Evolutionary conservation across 2,113 vertebrate species (phyloP), one percentile per base, ranked within the genome.

Genomic region (Eupsittula cactorum): DNA sequence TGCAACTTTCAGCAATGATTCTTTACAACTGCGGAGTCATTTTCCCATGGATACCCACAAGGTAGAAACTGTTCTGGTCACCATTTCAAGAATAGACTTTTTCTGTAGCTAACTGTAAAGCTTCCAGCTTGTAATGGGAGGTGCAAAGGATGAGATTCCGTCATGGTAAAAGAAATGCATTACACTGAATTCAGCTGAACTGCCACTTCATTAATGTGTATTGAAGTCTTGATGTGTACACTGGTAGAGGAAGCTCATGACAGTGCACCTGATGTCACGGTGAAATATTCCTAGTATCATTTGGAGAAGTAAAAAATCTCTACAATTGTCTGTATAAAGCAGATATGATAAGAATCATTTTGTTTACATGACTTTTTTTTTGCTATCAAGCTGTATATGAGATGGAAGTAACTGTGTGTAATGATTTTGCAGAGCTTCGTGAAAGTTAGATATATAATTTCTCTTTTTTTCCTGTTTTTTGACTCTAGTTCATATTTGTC

Each of bases 401-500:
- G 20, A 69, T 77, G 39, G 10, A 74, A 79, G 14, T 50, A 74
- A 55, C 10, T 33, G 7, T 13, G 5, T 25, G 3, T 24, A 46
- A 19, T 14, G 16, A 52, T 19, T 44, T 55, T 33, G 3, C 9
- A 53, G 41, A 85, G 18, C 7, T 52, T 82, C 2, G 20, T 42
- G 37, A 24, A 62, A 74, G 8, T 42, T 47, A 25, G 7, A 16
- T 65, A 50, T 9, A 4, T 7, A 31, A 16, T 20, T 8, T 59
- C 4, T 60, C 10, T 59, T 49, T 35, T 2, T 2, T 14, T 3
- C 10, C 7, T 6, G 3, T 8, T 49, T 68, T 84, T 55, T 60
- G 0, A 25, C 13, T 70, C 7, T 41, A 29, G 6, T 57, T 21
- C 16, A 57, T 1, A 0, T 7, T 20, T 2, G 0, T 35, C 23